Percentiles rank a stretch among this genome's conserved stretches.
Evolutionary conservation across 2,113 vertebrate genomes (phyloP).

Genomic region (Pterocles gutturalis): DNA sequence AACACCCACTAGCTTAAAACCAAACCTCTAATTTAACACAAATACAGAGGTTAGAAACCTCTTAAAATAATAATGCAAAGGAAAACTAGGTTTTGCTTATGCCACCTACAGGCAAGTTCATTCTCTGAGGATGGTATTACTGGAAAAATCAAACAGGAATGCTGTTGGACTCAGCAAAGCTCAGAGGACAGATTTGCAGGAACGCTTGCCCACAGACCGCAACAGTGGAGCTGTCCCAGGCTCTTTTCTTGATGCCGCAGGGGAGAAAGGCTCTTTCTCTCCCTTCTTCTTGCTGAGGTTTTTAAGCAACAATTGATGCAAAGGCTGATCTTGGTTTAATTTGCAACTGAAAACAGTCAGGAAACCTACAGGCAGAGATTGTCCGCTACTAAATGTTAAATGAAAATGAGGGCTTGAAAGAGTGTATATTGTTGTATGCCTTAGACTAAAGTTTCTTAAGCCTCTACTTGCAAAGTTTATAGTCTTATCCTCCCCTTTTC

Average conservation of each 20-base stretch:
- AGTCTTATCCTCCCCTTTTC: background rate
- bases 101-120: background rate
- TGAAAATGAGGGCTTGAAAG: background rate
- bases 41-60: background rate
- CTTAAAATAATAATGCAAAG: background rate
- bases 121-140: background rate
- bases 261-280: background rate
- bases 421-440: rapidly evolving
- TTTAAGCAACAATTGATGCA: background rate
- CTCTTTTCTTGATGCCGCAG: background rate
- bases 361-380: background rate
- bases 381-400: background rate
- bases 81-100: background rate
- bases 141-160: background rate
- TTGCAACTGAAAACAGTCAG: background rate
- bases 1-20: background rate
- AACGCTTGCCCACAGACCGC: background rate
- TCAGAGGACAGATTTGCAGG: background rate
- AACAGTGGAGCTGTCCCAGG: background rate
- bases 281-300: background rate
- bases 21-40: background rate
- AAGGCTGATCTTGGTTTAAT: background rate
- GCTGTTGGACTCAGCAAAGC: rapidly evolving
- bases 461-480: background rate
- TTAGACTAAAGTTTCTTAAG: background rate